These are phyloP conservation scores for Diorhabda elongata DNA, from an alignment of 1,140 invertebrate species.

Conservation along the genomic window DNA sequence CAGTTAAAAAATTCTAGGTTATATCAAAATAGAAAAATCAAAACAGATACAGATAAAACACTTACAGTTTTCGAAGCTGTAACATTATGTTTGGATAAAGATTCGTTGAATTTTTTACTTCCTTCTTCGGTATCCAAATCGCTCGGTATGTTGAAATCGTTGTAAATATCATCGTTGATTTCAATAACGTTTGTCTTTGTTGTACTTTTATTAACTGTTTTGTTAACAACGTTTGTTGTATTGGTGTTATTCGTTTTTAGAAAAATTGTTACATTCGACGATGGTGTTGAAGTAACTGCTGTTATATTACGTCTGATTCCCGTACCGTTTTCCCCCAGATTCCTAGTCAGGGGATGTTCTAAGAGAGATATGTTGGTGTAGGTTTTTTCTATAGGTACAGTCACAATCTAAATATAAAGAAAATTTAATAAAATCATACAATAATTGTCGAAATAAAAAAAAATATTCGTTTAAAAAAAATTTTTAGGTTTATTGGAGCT, in stretches of 20 bases:
- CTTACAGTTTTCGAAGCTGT: conserved; percentile 44
- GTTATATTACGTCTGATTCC: conserved; percentile 33
- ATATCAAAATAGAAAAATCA: neutral
- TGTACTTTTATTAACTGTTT: neutral
- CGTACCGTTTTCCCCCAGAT: conserved; percentile 42
- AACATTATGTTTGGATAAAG: conserved; percentile 50
- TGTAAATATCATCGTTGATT: conserved; percentile 19
- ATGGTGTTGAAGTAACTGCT: conserved; percentile 5
- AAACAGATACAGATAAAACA: conserved; percentile 18
- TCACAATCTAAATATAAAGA: neutral
- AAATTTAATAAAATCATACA: neutral
- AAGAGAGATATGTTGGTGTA: neutral
- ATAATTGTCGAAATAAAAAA: too few relatives aligned
- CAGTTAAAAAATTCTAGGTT: too few relatives aligned
- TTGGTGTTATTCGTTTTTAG: conserved; percentile 25
- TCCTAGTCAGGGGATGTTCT: conserved; percentile 18
- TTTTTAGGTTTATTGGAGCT: too few relatives aligned
- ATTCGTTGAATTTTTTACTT: conserved; percentile 43
- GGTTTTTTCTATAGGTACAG: neutral
- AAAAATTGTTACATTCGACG: too few relatives aligned
- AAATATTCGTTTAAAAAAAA: too few relatives aligned
- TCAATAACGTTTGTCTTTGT: conserved; percentile 17
- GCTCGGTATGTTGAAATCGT: conserved; percentile 24
- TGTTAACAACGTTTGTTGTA: neutral
- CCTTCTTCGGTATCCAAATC: conserved; percentile 14